Base-by-base conservation (phyloP, 2,888 invertebrate species). In the Heliconius charithonia region DNA sequence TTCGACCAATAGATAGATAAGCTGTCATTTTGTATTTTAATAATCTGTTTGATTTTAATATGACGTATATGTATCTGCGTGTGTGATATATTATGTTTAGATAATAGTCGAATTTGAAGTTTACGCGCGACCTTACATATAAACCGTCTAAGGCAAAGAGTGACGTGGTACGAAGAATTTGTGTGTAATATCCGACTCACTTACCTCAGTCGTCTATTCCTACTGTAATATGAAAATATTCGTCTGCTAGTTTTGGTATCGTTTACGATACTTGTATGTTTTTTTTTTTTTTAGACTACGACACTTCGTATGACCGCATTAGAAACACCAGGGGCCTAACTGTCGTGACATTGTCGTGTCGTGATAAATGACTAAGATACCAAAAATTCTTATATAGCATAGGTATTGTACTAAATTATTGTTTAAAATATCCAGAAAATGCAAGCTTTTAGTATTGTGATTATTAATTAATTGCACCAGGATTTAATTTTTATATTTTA, bases 181-280 rank as follows among this genome's bases (percentile, higher is more conserved):
- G 29, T 76, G 76, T 71, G 77, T 71, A 70, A 82, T 76, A 67
- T 85, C 85, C 86, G 85, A 87, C 88, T 90, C 76, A 83, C 84
- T 84, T 85, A 93, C 92, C 92, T 92, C 92, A 91, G 88, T 89
- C 85, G 86, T 90, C 86, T 92, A 91, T 91, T 92, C 90, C 90
- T 91, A 90, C 81, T 83, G 86, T 87, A 85, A 86, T 88, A 89
- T 87, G 89, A 90, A 86, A 77, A 75, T 75, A 69, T 82, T 87
- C 87, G 89, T 87, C 87, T 90, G 84, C 83, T 90, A 88, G 87
- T 86, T 87, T 87, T 87, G 87, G 88, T 90, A 90, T 90, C 89
- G 86, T 88, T 88, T 85, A 86, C 81, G 90, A 89, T 90, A 89
- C 87, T 83, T 83, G 81, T 84, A 84, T 83, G 77, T 29, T 29